These are phyloP conservation scores for Hoplostethus mediterraneus DNA, from an alignment of 2,797 vertebrate genomes.

Conservation along the genomic window DNA sequence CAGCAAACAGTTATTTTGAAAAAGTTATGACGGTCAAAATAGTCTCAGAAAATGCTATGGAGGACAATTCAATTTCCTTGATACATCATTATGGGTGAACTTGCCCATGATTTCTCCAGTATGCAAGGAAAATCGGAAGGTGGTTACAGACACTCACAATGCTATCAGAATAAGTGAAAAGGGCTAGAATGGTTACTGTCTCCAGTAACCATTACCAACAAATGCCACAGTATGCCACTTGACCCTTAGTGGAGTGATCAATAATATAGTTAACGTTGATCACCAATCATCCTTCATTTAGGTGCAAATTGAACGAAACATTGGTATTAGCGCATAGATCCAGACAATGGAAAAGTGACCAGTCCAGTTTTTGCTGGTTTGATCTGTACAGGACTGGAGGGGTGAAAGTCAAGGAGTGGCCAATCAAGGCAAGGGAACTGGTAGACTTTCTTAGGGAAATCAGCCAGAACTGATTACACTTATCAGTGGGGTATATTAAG, in stretches of 20 bases:
- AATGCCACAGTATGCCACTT: slow-evolving; percentile 48
- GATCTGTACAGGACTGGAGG: slow-evolving; percentile 22
- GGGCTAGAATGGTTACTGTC: slow-evolving; percentile 34
- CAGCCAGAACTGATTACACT: slow-evolving; percentile 73
- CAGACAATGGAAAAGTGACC: slow-evolving; percentile 22
- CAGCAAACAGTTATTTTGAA: neutral
- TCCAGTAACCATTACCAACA: slow-evolving; percentile 45
- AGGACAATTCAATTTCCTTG: slow-evolving; percentile 15
- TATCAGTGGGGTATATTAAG: slow-evolving; percentile 70
- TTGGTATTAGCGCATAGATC: slow-evolving; percentile 40
- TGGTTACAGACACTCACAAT: slow-evolving; percentile 18
- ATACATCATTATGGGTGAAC: slow-evolving; percentile 9
- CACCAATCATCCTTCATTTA: slow-evolving; percentile 37
- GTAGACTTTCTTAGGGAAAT: slow-evolving; percentile 59
- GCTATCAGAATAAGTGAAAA: slow-evolving; percentile 32
- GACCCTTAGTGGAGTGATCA: slow-evolving; percentile 18
- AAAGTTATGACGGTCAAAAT: neutral
- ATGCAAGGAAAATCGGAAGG: neutral
- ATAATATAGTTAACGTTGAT: slow-evolving; percentile 50
- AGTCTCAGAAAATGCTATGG: neutral
- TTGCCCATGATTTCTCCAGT: neutral
- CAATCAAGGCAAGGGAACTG: slow-evolving; percentile 57
- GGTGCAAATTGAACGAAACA: slow-evolving; percentile 26
- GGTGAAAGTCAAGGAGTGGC: slow-evolving; percentile 41
- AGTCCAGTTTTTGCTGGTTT: slow-evolving; percentile 4